These are phyloP conservation scores for Lerista edwardsae DNA, from an alignment of 2,797 vertebrate species.

Conservation along the genomic window DNA sequence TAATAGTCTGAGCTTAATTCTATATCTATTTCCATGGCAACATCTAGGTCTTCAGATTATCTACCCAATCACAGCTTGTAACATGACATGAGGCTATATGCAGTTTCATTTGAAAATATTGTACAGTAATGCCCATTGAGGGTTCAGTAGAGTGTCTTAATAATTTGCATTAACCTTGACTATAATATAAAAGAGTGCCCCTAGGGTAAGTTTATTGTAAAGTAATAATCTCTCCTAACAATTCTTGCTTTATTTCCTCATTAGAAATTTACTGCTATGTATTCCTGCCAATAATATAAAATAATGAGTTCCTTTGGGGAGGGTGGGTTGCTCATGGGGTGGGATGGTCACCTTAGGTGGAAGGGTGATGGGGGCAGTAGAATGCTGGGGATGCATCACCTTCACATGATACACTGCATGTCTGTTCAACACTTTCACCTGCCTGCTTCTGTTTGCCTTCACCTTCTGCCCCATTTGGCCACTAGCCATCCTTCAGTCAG, in stretches of 20 bases:
- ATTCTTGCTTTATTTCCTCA: background rate
- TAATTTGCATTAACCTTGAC: background rate
- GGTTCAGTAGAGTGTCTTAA: background rate
- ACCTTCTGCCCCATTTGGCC: too few relatives aligned
- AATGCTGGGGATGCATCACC: too few relatives aligned
- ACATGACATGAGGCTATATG: background rate
- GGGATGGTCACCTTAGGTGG: too few relatives aligned
- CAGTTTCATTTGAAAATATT: background rate
- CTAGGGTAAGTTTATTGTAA: background rate
- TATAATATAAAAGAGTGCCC: background rate
- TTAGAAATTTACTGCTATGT: background rate
- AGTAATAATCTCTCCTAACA: background rate
- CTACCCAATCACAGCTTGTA: background rate
- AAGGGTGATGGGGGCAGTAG: too few relatives aligned
- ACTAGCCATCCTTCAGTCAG: too few relatives aligned
- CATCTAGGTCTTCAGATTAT: background rate
- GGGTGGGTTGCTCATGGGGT: too few relatives aligned
- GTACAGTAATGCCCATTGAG: background rate
- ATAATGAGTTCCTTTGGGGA: background rate
- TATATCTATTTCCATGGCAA: slow-evolving; percentile 15
- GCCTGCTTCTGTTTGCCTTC: too few relatives aligned
- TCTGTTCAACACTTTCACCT: too few relatives aligned
- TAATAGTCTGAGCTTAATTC: background rate
- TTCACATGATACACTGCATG: too few relatives aligned
- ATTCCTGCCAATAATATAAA: background rate